Evolutionary conservation across 2,888 invertebrate genomes (phyloP), one percentile per base, ranked within the genome.

Genomic region (Actias luna): DNA sequence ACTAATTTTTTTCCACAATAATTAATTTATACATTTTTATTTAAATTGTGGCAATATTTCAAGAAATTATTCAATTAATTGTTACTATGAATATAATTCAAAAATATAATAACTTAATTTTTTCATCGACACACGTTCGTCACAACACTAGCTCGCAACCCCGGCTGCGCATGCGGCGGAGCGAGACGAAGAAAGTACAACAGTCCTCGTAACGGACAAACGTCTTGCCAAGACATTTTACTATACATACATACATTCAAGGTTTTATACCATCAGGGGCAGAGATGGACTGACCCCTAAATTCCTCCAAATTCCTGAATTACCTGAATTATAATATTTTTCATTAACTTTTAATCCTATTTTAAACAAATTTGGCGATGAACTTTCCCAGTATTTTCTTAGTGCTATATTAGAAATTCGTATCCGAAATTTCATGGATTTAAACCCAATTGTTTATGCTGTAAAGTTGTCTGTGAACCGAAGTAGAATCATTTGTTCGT

Each of bases 141-240:
- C 58, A 55, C 87, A 79, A 58, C 87, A 76, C 88, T 87, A 83
- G 64, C 59, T 68, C 64, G 70, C 73, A 68, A 74, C 80, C 81
- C 84, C 75, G 75, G 71, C 77, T 75, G 79, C 81, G 85, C 83
- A 75, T 70, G 86, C 91, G 88, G 87, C 88, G 89, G 84, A 87
- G 77, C 91, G 89, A 71, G 76, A 87, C 92, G 83, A 90, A 89
- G 90, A 90, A 88, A 90, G 88, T 88, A 86, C 88, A 85, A 84
- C 87, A 84, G 86, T 77, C 78, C 61, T 67, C 79, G 86, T 85
- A 89, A 90, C 90, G 87, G 89, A 68, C 70, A 46, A 59, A 60
- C 52, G 58, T 64, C 59, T 59, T 31, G 18, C 63, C 50, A 16
- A 39, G 31, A 39, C 33, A 42, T n/a, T 39, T n/a, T 27, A 42